Base-by-base conservation (phyloP, 2,888 invertebrate genomes). In the Eupithecia tripunctaria region DNA sequence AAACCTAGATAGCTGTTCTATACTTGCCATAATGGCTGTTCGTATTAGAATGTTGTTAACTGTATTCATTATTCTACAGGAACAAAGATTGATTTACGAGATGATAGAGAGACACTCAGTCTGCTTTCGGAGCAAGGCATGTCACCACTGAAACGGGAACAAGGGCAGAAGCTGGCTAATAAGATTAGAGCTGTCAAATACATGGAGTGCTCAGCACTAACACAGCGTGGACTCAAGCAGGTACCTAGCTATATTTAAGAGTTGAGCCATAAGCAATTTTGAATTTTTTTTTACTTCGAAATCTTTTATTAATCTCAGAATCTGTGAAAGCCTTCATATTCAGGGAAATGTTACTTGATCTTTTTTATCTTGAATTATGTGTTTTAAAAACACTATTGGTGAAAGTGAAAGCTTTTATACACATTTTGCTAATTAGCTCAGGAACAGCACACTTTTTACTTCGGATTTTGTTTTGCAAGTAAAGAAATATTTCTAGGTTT, bases 161-260 rank as follows among this genome's bases (percentile, higher is more conserved):
- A 99, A 94, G 99, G 99, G 74, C 98, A 99, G 91, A 99, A 99
- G 92, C 95, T 99, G 95, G 99, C 99, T 62, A 99, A 99, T 91
- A 99, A 99, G 96, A 98, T 99, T 88, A 96, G 99, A 91, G 99
- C 99, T 81, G 98, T 99, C 72, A 99, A 99, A 95, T 99, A 99
- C 91, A 98, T 99, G 97, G 99, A 99, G 95, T 99, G 99, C 94
- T 99, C 99, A 71, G 99, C 99, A 75, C 95, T 99, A 81, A 99
- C 99, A 83, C 99, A 99, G 93, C 96, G 99, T 87, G 99, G 99
- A 78, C 96, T 99, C 72, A 99, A 99, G 94, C 98, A 98, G 96
- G 96, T 96, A 41, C 15, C 21, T 41, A 41, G 38, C 12, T 32
- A 32, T 32, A 32, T 36, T n/a, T n/a, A n/a, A n/a, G n/a, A n/a